A percentile compares a stretch with the other conserved stretches of the same genome.
phyloP scores from a whole-genome alignment of 2,113 vertebrate genomes.

The Centropristis striata region DNA sequence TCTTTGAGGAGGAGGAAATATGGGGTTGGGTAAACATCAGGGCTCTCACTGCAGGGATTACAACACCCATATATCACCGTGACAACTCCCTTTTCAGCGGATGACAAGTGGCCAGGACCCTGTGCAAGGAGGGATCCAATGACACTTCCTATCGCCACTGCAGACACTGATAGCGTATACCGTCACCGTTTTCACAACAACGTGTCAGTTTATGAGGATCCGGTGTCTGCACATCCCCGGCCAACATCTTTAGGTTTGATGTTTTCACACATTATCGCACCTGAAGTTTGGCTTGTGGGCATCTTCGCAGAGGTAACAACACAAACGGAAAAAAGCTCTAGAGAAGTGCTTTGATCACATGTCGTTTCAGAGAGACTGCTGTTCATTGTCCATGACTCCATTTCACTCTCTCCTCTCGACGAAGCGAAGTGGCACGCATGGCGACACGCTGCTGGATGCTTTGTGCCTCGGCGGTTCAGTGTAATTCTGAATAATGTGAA shows the following conservation, averaged over 20 bases:
- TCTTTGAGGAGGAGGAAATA: conserved; percentile 86
- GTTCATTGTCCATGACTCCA: conserved; percentile 45
- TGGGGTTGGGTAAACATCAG: conserved; percentile 85
- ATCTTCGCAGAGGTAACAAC: conserved; percentile 56
- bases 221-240: conserved; percentile 51
- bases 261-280: conserved; percentile 62
- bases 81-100: conserved; percentile 85
- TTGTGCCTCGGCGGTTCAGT: neutral
- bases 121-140: conserved; percentile 78
- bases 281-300: conserved; percentile 65
- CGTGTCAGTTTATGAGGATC: conserved; percentile 67
- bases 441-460: conserved; percentile 17
- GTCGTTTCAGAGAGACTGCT: conserved; percentile 30
- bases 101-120: conserved; percentile 82
- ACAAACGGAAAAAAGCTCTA: conserved; percentile 38
- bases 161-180: conserved; percentile 73
- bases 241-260: conserved; percentile 41
- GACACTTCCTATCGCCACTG: conserved; percentile 82
- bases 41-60: conserved; percentile 86
- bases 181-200: conserved; percentile 77
- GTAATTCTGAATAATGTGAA: conserved; percentile 42
- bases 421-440: conserved; percentile 7
- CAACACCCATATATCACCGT: conserved; percentile 86
- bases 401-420: conserved; percentile 62
- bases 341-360: conserved; percentile 64